Base-by-base conservation (phyloP, 2,797 vertebrate genomes). In the Pangasius djambal region DNA sequence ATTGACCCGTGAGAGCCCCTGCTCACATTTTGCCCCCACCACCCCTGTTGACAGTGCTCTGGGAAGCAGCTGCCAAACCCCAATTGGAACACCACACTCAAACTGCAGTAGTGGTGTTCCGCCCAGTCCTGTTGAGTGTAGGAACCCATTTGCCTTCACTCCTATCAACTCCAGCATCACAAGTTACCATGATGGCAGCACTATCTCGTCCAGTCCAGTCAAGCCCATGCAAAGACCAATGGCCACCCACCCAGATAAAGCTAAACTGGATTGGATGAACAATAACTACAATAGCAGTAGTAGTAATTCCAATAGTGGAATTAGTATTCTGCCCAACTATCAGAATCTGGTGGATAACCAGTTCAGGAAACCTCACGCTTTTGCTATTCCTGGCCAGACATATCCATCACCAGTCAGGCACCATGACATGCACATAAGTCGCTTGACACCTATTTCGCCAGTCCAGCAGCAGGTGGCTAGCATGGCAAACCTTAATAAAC, bases 201-300 rank as follows among this genome's bases (percentile, higher is more conserved):
- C 97, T 1, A 95, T 99, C 88, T 99, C 98, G 0, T 98, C 97
- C 90, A 99, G 99, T 89, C 98, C 98, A 0, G 97, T 99, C 86
- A 99, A 99, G 92, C 99, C 98, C 0, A 99, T 99, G 99, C 99
- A 99, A 93, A 96, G 99, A 92, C 99, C 99, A 1, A 99, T 95
- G 96, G 99, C 99, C 87, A 99, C 99, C 9, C 98, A 99, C 91
- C 98, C 99, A 0, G 98, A 99, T 94, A 99, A 99, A 94, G 97
- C 98, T 86, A 97, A 97, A 90, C 96, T 99, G 0, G 98, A 99
- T 90, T 99, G 98, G 98, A 99, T 99, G 98, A 99, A 97, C 87
- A 97, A 97, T 1, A 98, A 97, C 84, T 99, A 99, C 89, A 96
- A 93, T 93, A 93, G 94, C 0, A 94, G 94, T 7, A 94, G 96